A percentile compares a stretch with the other conserved stretches of the same genome.
phyloP scores from a whole-genome alignment of 2,888 invertebrate genomes.

The Plebejus anna region DNA sequence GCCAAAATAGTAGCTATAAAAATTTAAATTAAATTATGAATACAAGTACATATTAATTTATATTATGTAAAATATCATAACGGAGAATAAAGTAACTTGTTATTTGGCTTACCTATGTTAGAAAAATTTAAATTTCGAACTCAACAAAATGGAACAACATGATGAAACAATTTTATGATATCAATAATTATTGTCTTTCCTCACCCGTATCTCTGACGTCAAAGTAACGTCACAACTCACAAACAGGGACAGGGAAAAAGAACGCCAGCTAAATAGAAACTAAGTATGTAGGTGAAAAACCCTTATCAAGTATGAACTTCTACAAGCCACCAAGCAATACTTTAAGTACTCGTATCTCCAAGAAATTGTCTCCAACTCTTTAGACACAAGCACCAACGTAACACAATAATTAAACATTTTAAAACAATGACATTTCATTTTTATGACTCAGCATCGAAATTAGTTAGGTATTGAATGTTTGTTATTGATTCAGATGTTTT shows the following conservation, averaged over 20 bases:
- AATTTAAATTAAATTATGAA: background rate
- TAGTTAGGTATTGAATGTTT: conserved; percentile 15
- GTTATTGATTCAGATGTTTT: conserved; percentile 26
- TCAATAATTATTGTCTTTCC: background rate
- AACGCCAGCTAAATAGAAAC: background rate
- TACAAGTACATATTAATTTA: background rate
- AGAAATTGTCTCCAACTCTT: background rate
- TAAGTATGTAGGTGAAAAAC: too few species aligned
- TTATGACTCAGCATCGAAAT: conserved; percentile 15
- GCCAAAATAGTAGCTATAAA: background rate
- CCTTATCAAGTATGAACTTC: too few species aligned
- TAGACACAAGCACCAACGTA: background rate
- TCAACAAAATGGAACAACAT: too few species aligned
- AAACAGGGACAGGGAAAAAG: background rate
- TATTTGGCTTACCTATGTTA: too few species aligned
- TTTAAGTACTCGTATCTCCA: background rate
- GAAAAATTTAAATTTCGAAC: too few species aligned
- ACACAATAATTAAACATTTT: conserved; percentile 10
- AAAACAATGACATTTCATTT: conserved; percentile 15
- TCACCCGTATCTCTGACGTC: background rate
- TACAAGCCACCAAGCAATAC: background rate
- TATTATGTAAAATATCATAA: background rate
- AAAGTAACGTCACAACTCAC: background rate
- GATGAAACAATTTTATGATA: background rate
- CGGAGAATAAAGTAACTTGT: background rate